Evolutionary conservation across 2,888 invertebrate species (phyloP).

Genomic region (Byasa hedistus): DNA sequence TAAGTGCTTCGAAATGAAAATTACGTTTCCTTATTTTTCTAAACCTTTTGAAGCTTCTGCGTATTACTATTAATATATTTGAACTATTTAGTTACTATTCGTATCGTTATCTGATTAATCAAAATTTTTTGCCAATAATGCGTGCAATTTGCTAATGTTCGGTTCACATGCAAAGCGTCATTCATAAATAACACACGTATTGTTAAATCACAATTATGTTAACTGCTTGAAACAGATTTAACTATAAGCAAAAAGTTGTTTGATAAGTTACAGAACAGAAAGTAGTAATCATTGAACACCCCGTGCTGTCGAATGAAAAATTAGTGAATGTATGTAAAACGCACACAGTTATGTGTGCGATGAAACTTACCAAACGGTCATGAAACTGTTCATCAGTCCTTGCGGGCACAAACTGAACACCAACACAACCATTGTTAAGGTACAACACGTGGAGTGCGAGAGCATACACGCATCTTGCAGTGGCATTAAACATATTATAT

Average conservation of each 20-base stretch:
- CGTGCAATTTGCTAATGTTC: neutral
- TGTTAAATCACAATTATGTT: neutral
- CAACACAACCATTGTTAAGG: slow-evolving; percentile 79
- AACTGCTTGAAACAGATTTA: neutral
- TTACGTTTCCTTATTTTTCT: neutral
- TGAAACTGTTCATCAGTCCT: slow-evolving; percentile 93
- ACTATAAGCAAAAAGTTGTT: slow-evolving; percentile 17
- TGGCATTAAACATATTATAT: slow-evolving; percentile 22
- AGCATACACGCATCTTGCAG: slow-evolving; percentile 42
- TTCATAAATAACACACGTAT: neutral
- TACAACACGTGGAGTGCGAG: slow-evolving; percentile 56
- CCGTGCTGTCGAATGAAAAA: slow-evolving; percentile 35
- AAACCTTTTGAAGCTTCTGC: neutral
- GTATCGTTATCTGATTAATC: neutral
- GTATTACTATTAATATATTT: neutral
- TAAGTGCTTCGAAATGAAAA: neutral
- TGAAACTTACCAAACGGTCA: slow-evolving; percentile 91
- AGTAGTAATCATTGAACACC: slow-evolving; percentile 20
- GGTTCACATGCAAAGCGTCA: slow-evolving; percentile 1
- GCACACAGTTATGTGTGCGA: slow-evolving; percentile 47
- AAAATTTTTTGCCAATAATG: neutral
- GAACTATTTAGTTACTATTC: neutral
- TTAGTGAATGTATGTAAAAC: slow-evolving; percentile 35
- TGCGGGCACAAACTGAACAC: slow-evolving; percentile 90
- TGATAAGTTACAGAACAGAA: neutral